Base-by-base conservation (phyloP, 2,797 vertebrate genomes). In the Valencia hispanica region DNA sequence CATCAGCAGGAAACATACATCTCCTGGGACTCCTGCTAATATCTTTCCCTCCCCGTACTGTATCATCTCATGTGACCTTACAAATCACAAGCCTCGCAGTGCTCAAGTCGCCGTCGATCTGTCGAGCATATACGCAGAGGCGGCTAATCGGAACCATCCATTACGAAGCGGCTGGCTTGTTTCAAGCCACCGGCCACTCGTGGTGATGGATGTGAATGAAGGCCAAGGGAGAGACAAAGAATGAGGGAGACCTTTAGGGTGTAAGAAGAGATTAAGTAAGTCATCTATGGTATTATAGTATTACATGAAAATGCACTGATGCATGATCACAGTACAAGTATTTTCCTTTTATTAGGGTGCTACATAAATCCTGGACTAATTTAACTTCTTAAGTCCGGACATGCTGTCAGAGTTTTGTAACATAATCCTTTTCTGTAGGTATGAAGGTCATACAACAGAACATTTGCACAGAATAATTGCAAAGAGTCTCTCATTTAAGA, bases 71-170 rank as follows among this genome's bases (percentile, higher is more conserved):
- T 34, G 74, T 84, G 84, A 86, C 87, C 90, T 90, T 80, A 90
- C 89, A 92, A 92, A 93, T 92, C 87, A 91, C 86, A 74, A 36
- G 77, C 74, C 87, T 84, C 78, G 45, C 80, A 68, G 68, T 69
- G 25, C 83, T 87, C 82, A 77, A 83, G 83, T 79, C 43, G 53
- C 82, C 63, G 27, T 18, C 71, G 74, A 70, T 73, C 79, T 59
- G 47, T 85, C 61, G 55, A 81, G 84, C 90, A 79, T 83, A 80
- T 87, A 88, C 85, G 87, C 77, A 84, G 73, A 84, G 77, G 81
- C 55, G 66, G 66, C 86, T 92, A 92, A 92, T 93, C 88, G 61
- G 86, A 92, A 88, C 71, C 87, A 91, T 94, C 86, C 79, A 91
- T 94, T 92, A 92, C 77, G 71, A 25, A 70, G 22, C 75, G 63